Conservation (phyloP, 2,888 invertebrate genomes). For the Trilocha varians region DNA sequence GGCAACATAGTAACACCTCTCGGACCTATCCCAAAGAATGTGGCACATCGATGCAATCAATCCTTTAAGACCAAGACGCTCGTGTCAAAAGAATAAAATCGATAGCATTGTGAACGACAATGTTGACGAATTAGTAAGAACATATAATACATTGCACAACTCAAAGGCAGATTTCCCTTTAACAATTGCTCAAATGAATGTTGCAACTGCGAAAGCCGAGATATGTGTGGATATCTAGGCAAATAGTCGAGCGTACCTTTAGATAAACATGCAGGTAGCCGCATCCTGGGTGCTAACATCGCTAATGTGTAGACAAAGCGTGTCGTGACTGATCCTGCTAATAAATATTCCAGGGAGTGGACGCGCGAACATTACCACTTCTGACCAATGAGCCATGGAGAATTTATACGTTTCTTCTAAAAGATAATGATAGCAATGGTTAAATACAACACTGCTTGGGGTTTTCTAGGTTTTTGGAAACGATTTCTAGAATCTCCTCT, state of each 20-base stretch:
- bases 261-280: conserved; percentile 55
- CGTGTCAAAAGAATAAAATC: not conserved
- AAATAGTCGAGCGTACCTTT: conserved; percentile 49
- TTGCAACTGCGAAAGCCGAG: conserved; percentile 50
- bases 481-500: too few species aligned
- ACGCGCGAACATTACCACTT: conserved; percentile 41
- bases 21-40: conserved; percentile 11
- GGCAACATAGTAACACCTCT: conserved; percentile 54
- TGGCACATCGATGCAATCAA: not conserved
- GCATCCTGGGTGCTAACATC: conserved; percentile 58
- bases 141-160: conserved; percentile 39
- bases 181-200: conserved; percentile 55
- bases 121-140: not conserved
- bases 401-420: too few species aligned
- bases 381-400: not conserved
- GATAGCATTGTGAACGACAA: not conserved
- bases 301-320: conserved; percentile 69
- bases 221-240: conserved; percentile 55
- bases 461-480: too few species aligned
- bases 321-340: conserved; percentile 66
- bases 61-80: not conserved
- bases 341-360: conserved; percentile 65
- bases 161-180: conserved; percentile 56
- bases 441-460: too few species aligned
- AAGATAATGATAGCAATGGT: too few species aligned